These are phyloP conservation scores for Gorsachius magnificus DNA, from an alignment of 2,797 vertebrate genomes.

Conservation along the genomic window DNA sequence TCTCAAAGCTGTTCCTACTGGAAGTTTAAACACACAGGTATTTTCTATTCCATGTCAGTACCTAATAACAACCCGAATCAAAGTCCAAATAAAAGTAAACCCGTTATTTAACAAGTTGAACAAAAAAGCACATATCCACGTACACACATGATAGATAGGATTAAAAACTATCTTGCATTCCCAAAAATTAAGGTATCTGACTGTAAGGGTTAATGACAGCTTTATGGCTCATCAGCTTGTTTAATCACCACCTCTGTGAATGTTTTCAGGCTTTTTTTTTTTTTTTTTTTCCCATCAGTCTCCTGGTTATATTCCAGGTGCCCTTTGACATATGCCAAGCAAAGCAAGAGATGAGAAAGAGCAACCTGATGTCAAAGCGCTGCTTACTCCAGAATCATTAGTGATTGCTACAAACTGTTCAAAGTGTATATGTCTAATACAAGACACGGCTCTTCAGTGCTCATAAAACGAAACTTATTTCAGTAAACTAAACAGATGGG, in stretches of 20 bases:
- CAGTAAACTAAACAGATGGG: neutral
- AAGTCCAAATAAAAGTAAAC: neutral
- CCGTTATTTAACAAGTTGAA: neutral
- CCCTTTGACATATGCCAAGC: neutral
- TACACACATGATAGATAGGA: neutral
- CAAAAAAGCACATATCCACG: neutral
- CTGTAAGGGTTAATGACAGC: neutral
- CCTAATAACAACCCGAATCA: neutral
- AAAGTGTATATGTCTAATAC: neutral
- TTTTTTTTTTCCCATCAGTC: too few relatives aligned
- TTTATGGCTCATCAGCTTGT: neutral
- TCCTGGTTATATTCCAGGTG: neutral
- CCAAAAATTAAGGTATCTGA: neutral
- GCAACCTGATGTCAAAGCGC: accelerated
- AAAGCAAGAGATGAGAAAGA: neutral
- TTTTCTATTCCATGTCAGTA: neutral
- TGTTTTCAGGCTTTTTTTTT: neutral
- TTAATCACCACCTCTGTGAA: neutral
- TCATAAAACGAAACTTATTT: neutral
- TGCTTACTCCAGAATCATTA: neutral
- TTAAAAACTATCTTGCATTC: neutral
- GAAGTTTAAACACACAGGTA: neutral
- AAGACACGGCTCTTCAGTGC: neutral
- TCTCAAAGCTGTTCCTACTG: neutral
- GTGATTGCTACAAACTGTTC: neutral